Conservation (phyloP, 2,113 vertebrate species). For the Peromyscus polionotus region DNA sequence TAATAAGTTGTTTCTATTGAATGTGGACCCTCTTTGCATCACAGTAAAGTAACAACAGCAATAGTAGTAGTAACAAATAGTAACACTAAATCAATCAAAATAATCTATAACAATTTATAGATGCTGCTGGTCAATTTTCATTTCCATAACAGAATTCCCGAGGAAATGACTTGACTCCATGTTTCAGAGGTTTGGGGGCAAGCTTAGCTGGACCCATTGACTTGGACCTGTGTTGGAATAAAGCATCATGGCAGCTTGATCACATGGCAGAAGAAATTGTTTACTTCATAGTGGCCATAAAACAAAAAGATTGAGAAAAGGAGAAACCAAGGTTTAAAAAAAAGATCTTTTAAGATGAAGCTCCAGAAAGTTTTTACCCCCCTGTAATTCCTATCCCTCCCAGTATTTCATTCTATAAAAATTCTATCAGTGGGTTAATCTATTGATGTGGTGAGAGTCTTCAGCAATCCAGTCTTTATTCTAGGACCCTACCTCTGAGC, state of each 20-base stretch:
- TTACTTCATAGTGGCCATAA: background rate
- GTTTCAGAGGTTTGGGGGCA: background rate
- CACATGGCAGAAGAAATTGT: background rate
- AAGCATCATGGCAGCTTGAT: rapidly evolving
- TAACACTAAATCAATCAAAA: background rate
- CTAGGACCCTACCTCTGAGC: background rate
- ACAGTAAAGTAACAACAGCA: background rate
- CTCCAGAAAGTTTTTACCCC: background rate
- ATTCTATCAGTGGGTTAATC: background rate
- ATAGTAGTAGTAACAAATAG: background rate
- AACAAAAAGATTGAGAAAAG: background rate
- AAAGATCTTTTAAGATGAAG: background rate
- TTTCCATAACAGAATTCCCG: background rate
- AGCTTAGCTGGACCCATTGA: background rate
- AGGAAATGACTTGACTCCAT: background rate
- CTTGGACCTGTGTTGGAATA: background rate
- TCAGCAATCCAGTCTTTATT: background rate
- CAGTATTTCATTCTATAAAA: background rate
- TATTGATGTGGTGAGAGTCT: background rate
- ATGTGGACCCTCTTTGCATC: background rate
- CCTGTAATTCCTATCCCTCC: background rate
- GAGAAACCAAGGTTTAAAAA: background rate
- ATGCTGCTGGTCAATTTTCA: background rate
- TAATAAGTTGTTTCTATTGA: background rate
- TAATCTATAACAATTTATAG: too few relatives aligned